Evolutionary conservation across 1,140 invertebrate species (phyloP).

Genomic region (Cepaea nemoralis): DNA sequence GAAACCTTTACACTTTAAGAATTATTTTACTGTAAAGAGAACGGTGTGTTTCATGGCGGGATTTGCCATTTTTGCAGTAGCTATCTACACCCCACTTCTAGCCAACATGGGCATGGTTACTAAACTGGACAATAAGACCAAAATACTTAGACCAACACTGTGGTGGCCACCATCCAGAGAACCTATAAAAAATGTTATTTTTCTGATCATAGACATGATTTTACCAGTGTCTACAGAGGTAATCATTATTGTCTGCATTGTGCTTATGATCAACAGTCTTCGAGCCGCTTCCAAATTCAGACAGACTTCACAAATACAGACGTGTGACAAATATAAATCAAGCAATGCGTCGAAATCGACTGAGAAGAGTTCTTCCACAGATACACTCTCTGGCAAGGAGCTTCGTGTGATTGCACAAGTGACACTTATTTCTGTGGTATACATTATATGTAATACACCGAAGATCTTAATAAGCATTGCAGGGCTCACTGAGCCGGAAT

Average conservation of each 20-base stretch:
- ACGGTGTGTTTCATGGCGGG: neutral
- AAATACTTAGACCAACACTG: neutral
- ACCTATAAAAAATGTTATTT: slow-evolving; percentile 5
- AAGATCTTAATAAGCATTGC: too few relatives aligned
- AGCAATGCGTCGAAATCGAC: too few relatives aligned
- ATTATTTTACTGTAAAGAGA: neutral
- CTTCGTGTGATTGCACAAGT: too few relatives aligned
- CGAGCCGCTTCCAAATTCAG: neutral
- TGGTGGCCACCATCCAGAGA: neutral
- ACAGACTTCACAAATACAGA: neutral
- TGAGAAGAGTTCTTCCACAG: too few relatives aligned
- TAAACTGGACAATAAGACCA: neutral
- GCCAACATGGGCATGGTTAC: neutral
- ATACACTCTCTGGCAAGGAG: too few relatives aligned
- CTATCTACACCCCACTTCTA: slow-evolving; percentile 1
- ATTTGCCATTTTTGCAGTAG: neutral
- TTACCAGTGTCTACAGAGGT: neutral
- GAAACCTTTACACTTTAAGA: slow-evolving; percentile 21
- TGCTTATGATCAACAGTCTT: neutral
- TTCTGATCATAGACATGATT: neutral
- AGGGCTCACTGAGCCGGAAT: too few relatives aligned
- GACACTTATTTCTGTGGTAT: too few relatives aligned
- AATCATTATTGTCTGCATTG: slow-evolving; percentile 1
- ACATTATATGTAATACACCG: too few relatives aligned
- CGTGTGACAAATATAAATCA: too few relatives aligned